Conservation (phyloP, 2,797 vertebrate species). For the Melanotaenia maccullochi region DNA sequence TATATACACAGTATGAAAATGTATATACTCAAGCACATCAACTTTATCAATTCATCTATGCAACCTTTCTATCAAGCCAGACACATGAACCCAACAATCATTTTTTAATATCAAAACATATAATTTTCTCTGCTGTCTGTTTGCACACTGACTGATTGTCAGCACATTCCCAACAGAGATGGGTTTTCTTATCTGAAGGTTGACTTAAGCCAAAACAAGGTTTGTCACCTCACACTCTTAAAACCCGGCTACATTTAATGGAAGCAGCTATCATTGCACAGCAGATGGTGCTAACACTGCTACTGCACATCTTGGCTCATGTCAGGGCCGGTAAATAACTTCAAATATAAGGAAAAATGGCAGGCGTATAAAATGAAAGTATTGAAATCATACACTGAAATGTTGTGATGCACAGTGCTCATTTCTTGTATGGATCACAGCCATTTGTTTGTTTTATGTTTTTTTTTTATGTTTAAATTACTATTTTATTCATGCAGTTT, state of each 20-base stretch:
- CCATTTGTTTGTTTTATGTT: neutral
- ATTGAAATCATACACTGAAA: constrained; percentile 30
- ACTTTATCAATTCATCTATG: constrained; percentile 11
- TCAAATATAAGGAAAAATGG: constrained; percentile 55
- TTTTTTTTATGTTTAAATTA: neutral
- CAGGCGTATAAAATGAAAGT: constrained; percentile 43
- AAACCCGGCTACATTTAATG: constrained; percentile 74
- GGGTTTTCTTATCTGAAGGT: constrained; percentile 77
- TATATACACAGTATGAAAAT: constrained; percentile 4
- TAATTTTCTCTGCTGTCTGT: constrained; percentile 28
- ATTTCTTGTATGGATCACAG: constrained; percentile 3
- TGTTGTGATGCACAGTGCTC: constrained; percentile 8
- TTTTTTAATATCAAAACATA: constrained; percentile 28
- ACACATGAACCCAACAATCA: constrained; percentile 20
- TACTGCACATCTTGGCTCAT: constrained; percentile 43
- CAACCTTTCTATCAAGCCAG: constrained; percentile 12
- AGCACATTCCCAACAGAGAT: constrained; percentile 36
- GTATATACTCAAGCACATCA: neutral
- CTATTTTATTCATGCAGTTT: neutral
- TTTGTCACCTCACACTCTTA: constrained; percentile 68
- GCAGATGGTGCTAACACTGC: constrained; percentile 73
- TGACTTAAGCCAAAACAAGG: constrained; percentile 60
- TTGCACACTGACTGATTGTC: constrained; percentile 31
- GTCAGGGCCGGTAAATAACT: constrained; percentile 66
- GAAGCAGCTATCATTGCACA: constrained; percentile 75